These are phyloP conservation scores for Archaeoteleia sp. DNA, from an alignment of 2,888 invertebrate species.

Conservation along the genomic window DNA sequence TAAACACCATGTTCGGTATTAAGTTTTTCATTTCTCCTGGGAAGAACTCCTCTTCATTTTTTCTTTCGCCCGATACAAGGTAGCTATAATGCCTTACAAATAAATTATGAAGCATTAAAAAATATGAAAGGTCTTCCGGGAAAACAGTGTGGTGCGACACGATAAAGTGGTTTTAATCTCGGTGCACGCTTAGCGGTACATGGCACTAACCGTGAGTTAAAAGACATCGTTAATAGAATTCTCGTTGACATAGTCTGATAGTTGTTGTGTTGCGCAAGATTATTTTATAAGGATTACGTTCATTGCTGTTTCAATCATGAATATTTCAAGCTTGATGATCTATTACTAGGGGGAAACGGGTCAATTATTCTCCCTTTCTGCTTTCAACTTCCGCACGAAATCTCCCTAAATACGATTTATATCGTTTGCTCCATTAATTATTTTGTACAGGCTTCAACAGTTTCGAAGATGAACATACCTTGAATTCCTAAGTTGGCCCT, in stretches of 20 bases:
- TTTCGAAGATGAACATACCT: not conserved
- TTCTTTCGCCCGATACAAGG: not conserved
- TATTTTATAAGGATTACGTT: constrained; percentile 11
- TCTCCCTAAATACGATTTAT: constrained; percentile 4
- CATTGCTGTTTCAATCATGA: constrained; percentile 51
- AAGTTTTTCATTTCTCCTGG: too few relatives aligned
- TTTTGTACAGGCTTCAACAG: not conserved
- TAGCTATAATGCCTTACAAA: constrained; percentile 17
- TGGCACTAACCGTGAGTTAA: constrained; percentile 17
- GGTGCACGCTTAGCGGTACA: constrained; percentile 10
- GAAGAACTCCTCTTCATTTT: not conserved
- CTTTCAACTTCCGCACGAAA: constrained; percentile 21
- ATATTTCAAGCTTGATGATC: constrained; percentile 63
- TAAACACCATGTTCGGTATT: too few relatives aligned
- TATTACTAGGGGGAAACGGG: constrained; percentile 65
- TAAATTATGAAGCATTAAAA: constrained; percentile 28
- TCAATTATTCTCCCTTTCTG: constrained; percentile 59
- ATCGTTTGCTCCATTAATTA: constrained; percentile 3
- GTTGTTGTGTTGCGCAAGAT: constrained; percentile 12
- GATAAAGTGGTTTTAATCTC: constrained; percentile 26
- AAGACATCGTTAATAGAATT: constrained; percentile 25
- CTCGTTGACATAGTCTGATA: constrained; percentile 13
- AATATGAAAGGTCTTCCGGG: constrained; percentile 6
- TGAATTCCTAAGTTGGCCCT: too few relatives aligned
- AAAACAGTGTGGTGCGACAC: constrained; percentile 7